These are phyloP conservation scores for Amphibalanus amphitrite DNA, from an alignment of 1,140 invertebrate genomes.

Conservation along the genomic window DNA sequence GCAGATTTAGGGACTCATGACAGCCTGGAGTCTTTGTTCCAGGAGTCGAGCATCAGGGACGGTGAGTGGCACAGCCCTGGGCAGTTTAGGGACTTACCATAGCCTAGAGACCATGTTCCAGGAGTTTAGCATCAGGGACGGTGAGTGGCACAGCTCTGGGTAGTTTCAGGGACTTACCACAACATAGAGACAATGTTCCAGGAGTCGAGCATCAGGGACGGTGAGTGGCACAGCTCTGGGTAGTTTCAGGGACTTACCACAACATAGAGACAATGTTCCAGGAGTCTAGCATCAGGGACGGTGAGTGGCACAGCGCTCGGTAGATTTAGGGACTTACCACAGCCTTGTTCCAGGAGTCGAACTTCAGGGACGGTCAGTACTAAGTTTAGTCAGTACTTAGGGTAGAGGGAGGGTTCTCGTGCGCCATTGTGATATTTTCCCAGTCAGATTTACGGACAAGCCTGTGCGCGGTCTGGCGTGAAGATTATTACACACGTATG, in stretches of 20 bases:
- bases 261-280: conserved; percentile 88
- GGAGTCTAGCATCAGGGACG: conserved; percentile 72
- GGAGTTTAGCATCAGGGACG: conserved; percentile 72
- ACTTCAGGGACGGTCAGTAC: conserved; percentile 40
- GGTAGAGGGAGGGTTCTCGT: too few relatives aligned
- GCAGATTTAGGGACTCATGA: too few relatives aligned
- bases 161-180: too few relatives aligned
- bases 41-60: conserved; percentile 73
- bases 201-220: conserved; percentile 72
- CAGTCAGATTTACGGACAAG: too few relatives aligned
- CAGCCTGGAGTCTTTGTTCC: conserved; percentile 85
- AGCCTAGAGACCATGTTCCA: conserved; percentile 88
- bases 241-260: too few relatives aligned
- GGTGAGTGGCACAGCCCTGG: conserved; percentile 30
- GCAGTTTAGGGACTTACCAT: too few relatives aligned
- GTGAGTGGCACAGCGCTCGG: conserved; percentile 27
- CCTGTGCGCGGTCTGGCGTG: too few relatives aligned
- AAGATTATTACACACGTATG: too few relatives aligned
- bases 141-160: conserved; percentile 27
- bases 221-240: conserved; percentile 27
- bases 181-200: conserved; percentile 88
- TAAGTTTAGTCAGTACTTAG: too few relatives aligned
- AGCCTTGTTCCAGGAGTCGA: conserved; percentile 83
- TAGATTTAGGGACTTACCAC: too few relatives aligned
- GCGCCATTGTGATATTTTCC: too few relatives aligned